Base-by-base conservation (phyloP, 2,888 invertebrate genomes). In the Drosophila austrosaltans region DNA sequence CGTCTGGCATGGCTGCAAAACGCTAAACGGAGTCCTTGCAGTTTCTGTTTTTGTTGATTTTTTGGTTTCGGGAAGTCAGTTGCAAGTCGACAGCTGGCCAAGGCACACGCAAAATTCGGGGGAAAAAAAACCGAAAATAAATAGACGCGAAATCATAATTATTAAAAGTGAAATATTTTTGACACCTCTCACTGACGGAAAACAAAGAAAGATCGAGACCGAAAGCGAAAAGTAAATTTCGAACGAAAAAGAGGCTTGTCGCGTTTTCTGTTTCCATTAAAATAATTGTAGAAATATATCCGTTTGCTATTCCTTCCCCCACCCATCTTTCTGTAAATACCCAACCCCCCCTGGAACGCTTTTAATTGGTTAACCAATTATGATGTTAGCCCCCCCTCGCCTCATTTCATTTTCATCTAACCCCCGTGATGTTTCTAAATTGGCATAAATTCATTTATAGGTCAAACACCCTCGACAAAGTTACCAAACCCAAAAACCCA, bases 11-110 rank as follows among this genome's bases (percentile, higher is more conserved):
- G 58, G 57, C 63, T 72, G 76, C 69, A 76, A 57, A 76, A 57
- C 61, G 58, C 48, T 76, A 48, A 64, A 40, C 60, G 60, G 69
- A 78, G 78, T 82, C 83, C 80, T 79, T 79, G 85, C 80, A 77
- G 66, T 66, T 71, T 32, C 32, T 32, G 5, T 32, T 36, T 36
- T 36, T 36, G 25, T 36, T 36, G 25, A 12, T 48, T 82, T 62
- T 64, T 66, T 74, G 40, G 40, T 66, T 72, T 42, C 39, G 39
- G 42, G 42, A 53, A 63, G 75, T 87, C 87, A 91, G 91, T 91
- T 91, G 90, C 90, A 90, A 80, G 76, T 84, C 81, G 79, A 84
- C 90, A 79, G 89, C 81, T 86, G 80, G 79, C 76, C 79, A 81
- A 82, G 85, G 81, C 89, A 80, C 89, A 90, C 82, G 79, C 58